phyloP scores from a whole-genome alignment of 2,113 vertebrate genomes.

The Syngnathus floridae region DNA sequence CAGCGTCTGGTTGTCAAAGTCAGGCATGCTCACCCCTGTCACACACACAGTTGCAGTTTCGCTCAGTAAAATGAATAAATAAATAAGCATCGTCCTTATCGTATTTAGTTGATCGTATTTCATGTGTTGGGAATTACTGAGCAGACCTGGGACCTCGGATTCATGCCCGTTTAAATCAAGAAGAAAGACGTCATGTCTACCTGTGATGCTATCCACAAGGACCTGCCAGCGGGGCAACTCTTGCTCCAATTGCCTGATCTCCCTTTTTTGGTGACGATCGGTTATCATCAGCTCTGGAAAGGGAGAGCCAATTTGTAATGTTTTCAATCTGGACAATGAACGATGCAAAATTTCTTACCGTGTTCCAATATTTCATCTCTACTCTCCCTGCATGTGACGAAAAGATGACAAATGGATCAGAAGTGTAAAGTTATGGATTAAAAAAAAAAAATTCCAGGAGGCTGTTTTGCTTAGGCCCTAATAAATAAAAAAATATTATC shows the following conservation, averaged over 20 bases:
- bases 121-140: too few relatives aligned
- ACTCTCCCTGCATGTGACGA: constrained; percentile 71
- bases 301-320: neutral
- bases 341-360: constrained; percentile 69
- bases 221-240: constrained; percentile 94
- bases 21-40: constrained; percentile 88
- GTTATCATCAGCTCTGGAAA: constrained; percentile 84
- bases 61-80: too few relatives aligned
- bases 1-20: constrained; percentile 93
- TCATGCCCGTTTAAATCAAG: neutral
- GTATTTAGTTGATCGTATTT: too few relatives aligned
- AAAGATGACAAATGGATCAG: neutral
- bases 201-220: constrained; percentile 90
- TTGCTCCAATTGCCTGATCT: constrained; percentile 91
- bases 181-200: constrained; percentile 50
- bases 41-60: neutral
- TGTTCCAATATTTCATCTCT: constrained; percentile 90
- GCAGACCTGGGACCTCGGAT: too few relatives aligned
- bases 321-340: neutral
- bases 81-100: neutral
- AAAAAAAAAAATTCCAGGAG: neutral
- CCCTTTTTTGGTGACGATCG: constrained; percentile 88
- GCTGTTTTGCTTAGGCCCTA: neutral
- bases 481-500: neutral
- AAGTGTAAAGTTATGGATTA: neutral